Conservation (phyloP, 2,888 invertebrate genomes). For the Drosophila ezoana region DNA sequence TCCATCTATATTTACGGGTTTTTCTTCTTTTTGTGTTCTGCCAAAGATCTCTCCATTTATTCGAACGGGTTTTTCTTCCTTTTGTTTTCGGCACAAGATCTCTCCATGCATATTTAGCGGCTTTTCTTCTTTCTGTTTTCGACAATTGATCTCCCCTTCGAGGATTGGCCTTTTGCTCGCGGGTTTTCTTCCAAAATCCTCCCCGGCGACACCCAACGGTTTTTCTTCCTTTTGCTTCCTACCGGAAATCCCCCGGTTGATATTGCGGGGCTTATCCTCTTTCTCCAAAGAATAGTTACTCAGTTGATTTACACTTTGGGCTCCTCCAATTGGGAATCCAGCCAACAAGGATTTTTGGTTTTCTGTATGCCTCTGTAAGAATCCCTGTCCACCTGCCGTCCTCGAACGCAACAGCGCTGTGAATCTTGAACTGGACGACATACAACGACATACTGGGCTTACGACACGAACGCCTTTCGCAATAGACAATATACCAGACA, state of each 20-base stretch:
- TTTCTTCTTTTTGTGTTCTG: not conserved
- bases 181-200: not conserved
- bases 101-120: not conserved
- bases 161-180: not conserved
- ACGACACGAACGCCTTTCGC: not conserved
- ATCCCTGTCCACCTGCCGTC: not conserved
- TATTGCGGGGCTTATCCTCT: not conserved
- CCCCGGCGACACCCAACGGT: not conserved
- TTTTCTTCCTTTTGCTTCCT: not conserved
- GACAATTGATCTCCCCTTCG: not conserved
- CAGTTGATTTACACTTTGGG: not conserved
- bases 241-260: not conserved
- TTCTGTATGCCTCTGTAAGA: not conserved
- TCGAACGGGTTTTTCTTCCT: not conserved
- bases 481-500: constrained; percentile 15
- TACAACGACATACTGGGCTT: constrained; percentile 13
- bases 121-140: not conserved
- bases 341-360: no score
- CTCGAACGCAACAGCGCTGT: not conserved
- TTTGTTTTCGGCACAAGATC: not conserved
- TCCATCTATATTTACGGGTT: not conserved
- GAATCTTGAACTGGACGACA: constrained; percentile 4
- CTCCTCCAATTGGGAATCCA: not conserved
- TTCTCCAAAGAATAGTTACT: not conserved
- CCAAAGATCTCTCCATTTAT: not conserved